A percentile compares a stretch with the other conserved stretches of the same genome.
Evolutionary conservation across 2,888 invertebrate species (phyloP).

Genomic region (Prionchulus punctatus): DNA sequence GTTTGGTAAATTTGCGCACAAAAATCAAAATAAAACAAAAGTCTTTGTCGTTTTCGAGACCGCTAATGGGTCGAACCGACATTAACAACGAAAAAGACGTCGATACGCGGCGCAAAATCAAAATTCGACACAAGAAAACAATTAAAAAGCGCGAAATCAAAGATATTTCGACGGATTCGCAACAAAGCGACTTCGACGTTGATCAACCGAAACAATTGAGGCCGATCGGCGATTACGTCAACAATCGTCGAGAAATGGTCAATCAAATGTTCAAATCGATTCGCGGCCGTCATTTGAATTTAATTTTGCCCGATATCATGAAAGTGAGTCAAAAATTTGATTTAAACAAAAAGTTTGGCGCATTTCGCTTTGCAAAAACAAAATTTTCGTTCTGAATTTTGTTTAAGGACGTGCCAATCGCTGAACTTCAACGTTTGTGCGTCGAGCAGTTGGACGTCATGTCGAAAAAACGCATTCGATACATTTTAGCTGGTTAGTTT

Average conservation of each 20-base stretch:
- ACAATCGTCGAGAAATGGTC: not conserved
- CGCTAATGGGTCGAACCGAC: too few relatives aligned
- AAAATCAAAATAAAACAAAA: too few relatives aligned
- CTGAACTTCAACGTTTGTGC: not conserved
- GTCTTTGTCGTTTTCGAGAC: too few relatives aligned
- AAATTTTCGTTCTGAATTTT: not conserved
- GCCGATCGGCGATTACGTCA: not conserved
- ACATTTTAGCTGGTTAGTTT: not conserved
- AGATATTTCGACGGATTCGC: not conserved
- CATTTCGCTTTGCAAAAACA: not conserved
- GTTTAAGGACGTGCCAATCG: not conserved
- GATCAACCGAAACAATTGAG: not conserved
- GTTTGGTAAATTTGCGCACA: too few relatives aligned
- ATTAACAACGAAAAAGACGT: too few relatives aligned
- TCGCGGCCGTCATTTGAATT: not conserved
- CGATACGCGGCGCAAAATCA: too few relatives aligned
- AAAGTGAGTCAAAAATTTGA: not conserved
- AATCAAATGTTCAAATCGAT: not conserved
- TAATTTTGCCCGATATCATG: not conserved
- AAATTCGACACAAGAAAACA: too few relatives aligned
- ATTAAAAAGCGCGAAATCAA: too few relatives aligned
- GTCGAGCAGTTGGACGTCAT: not conserved
- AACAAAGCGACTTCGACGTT: not conserved
- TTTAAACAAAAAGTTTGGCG: not conserved
- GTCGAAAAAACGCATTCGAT: constrained; percentile 1